These are phyloP conservation scores for Drosophila simulans DNA, from an alignment of 1,140 invertebrate species.

Conservation along the genomic window DNA sequence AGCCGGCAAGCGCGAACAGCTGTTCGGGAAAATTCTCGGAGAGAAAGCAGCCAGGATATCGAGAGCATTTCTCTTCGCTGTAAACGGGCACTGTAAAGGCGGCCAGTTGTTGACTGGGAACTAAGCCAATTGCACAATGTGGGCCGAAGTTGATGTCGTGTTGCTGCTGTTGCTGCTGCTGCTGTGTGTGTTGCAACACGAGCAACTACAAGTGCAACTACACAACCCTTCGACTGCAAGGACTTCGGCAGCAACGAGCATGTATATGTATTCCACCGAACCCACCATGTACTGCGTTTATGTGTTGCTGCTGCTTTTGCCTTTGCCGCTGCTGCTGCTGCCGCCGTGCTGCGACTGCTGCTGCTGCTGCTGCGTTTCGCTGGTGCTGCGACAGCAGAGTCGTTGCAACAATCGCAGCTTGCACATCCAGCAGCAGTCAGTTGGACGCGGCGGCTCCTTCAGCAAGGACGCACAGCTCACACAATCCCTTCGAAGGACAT, in stretches of 20 bases:
- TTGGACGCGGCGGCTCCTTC: slow-evolving; percentile 79
- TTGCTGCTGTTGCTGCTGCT: slow-evolving; percentile 23
- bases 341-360: slow-evolving; percentile 38
- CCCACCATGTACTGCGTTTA: slow-evolving; percentile 47
- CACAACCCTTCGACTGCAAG: slow-evolving; percentile 72
- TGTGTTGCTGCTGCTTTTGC: slow-evolving; percentile 55
- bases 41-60: slow-evolving; percentile 6
- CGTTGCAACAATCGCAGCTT: slow-evolving; percentile 77
- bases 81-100: slow-evolving; percentile 76
- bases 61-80: slow-evolving; percentile 33
- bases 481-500: slow-evolving; percentile 46
- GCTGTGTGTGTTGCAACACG: slow-evolving; percentile 62
- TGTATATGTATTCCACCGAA: slow-evolving; percentile 42
- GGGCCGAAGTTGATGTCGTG: slow-evolving; percentile 50
- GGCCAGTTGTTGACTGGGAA: slow-evolving; percentile 68
- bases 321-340: slow-evolving; percentile 36
- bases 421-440: slow-evolving; percentile 73
- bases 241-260: slow-evolving; percentile 47
- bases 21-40: slow-evolving; percentile 19
- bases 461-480: slow-evolving; percentile 77
- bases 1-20: slow-evolving; percentile 65
- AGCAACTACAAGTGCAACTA: slow-evolving; percentile 60
- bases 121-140: slow-evolving; percentile 70
- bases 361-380: slow-evolving; percentile 55
- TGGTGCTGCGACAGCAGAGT: slow-evolving; percentile 40